Evolutionary conservation across 2,888 invertebrate genomes (phyloP).

Genomic region (Leptopilina syphax): DNA sequence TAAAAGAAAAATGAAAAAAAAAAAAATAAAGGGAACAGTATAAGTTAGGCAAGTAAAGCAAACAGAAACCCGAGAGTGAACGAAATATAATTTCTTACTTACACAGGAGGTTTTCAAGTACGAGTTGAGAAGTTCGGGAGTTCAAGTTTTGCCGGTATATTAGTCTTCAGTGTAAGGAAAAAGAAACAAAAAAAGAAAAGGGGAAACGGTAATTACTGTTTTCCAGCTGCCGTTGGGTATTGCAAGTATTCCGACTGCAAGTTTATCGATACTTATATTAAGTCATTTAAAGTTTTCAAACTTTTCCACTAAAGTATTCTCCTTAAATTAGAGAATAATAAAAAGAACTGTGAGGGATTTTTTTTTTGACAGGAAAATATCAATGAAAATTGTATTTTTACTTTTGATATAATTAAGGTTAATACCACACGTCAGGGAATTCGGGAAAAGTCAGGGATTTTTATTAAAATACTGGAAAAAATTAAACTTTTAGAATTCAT

Average conservation of each 20-base stretch:
- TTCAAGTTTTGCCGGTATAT: constrained; percentile 29
- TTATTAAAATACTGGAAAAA: too few relatives aligned
- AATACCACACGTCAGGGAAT: too few relatives aligned
- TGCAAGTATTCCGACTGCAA: constrained; percentile 10
- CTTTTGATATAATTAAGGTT: too few relatives aligned
- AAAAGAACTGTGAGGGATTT: too few relatives aligned
- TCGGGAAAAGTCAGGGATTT: too few relatives aligned
- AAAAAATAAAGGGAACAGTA: background rate
- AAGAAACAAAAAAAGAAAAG: background rate
- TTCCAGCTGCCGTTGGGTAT: constrained; percentile 9
- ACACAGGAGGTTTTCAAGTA: constrained; percentile 20
- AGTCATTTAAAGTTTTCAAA: constrained; percentile 25
- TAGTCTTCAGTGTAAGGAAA: constrained; percentile 22
- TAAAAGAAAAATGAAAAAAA: background rate
- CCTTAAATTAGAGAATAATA: background rate
- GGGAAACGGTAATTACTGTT: constrained; percentile 1
- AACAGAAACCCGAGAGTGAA: constrained; percentile 27
- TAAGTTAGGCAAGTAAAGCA: constrained; percentile 17
- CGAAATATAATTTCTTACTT: constrained; percentile 23
- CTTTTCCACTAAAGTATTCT: background rate
- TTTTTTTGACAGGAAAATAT: background rate
- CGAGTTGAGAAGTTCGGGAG: constrained; percentile 23
- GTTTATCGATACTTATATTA: constrained; percentile 8
- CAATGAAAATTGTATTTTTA: too few relatives aligned
- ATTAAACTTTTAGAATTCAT: too few relatives aligned